phyloP scores from a whole-genome alignment of 2,113 vertebrate species.

The Prochilodus magdalenae region DNA sequence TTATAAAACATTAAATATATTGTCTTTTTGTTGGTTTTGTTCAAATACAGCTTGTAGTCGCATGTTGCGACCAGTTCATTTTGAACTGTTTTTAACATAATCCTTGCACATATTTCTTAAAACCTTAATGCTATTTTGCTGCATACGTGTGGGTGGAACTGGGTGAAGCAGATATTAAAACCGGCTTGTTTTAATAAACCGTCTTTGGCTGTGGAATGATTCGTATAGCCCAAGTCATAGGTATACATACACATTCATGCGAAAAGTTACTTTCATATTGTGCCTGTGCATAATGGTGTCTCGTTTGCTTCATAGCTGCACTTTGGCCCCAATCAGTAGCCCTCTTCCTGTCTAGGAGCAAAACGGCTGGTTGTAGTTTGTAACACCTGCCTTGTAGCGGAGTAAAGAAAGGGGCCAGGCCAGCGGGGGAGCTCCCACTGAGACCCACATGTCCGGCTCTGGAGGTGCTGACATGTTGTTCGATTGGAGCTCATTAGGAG shows the following conservation, averaged over 20 bases:
- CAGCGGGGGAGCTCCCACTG: constrained; percentile 4
- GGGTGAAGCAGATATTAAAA: no score
- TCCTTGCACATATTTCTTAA: no score
- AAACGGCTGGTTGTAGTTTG: constrained; percentile 67
- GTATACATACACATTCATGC: background rate
- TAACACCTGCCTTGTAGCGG: constrained; percentile 19
- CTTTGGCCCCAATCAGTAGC: constrained; percentile 60
- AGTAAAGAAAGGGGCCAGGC: constrained; percentile 10
- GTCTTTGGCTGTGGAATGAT: no score
- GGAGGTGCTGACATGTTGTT: constrained; percentile 36
- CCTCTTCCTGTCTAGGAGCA: constrained; percentile 60
- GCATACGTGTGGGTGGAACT: no score
- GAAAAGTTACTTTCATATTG: background rate
- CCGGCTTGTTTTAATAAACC: no score
- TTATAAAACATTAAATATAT: no score
- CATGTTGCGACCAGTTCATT: no score
- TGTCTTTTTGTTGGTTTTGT: no score
- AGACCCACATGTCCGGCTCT: constrained; percentile 37
- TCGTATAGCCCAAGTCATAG: no score
- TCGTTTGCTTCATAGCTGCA: constrained; percentile 49
- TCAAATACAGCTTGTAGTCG: no score
- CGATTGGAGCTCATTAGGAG: constrained; percentile 51
- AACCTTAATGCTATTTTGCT: no score
- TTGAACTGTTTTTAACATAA: no score
- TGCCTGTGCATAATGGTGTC: constrained; percentile 47